These are phyloP conservation scores for Leiothrix lutea DNA, from an alignment of 2,113 vertebrate genomes.

Conservation along the genomic window DNA sequence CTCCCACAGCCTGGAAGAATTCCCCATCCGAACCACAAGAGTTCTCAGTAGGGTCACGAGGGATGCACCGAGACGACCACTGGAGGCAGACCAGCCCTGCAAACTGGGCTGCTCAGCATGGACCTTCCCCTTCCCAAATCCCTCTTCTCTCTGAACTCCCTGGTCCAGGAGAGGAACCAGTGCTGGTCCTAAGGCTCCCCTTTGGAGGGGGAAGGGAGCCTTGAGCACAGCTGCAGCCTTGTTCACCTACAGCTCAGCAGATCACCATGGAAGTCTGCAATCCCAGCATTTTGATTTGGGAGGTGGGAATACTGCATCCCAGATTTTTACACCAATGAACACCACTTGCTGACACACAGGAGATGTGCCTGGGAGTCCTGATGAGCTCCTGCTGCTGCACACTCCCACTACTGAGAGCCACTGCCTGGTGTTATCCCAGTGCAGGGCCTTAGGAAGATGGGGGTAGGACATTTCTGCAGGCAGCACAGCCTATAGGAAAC, in stretches of 20 bases:
- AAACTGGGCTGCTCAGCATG: fast-evolving
- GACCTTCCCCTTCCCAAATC: neutral
- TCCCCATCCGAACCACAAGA: fast-evolving
- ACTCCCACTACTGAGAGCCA: neutral
- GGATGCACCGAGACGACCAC: fast-evolving
- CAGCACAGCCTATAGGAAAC: neutral
- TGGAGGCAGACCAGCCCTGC: neutral
- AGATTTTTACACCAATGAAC: neutral
- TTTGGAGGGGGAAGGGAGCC: neutral
- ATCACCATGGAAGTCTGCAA: fast-evolving
- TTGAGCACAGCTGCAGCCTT: neutral
- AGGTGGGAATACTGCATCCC: neutral
- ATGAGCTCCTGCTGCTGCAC: neutral
- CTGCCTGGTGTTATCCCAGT: neutral
- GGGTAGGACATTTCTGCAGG: neutral
- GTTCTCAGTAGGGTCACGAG: fast-evolving
- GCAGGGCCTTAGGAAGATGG: fast-evolving
- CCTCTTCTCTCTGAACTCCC: neutral
- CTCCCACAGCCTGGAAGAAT: neutral
- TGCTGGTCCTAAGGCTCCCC: neutral
- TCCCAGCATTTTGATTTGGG: neutral
- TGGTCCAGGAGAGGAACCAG: neutral
- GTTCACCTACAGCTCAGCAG: neutral
- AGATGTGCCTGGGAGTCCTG: fast-evolving
- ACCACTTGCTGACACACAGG: neutral